These are phyloP conservation scores for Actenoides lindsayi DNA, from an alignment of 2,113 vertebrate genomes.

Conservation along the genomic window DNA sequence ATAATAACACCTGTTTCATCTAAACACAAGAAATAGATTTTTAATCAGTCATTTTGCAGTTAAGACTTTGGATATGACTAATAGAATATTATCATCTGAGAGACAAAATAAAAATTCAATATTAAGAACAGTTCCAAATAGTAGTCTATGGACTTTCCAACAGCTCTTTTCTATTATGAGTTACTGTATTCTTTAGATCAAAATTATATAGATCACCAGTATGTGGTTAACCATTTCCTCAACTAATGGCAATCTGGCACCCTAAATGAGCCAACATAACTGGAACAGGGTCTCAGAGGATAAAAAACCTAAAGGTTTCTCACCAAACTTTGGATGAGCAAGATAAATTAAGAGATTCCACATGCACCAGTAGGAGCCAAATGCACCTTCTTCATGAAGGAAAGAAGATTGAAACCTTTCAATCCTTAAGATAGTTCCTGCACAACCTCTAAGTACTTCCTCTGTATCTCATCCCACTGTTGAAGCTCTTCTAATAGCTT, in stretches of 20 bases:
- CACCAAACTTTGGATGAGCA: neutral
- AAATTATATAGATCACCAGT: conserved; percentile 54
- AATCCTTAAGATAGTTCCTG: neutral
- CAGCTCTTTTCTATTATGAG: conserved; percentile 41
- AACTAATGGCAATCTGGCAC: neutral
- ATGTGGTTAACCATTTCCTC: conserved; percentile 31
- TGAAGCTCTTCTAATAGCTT: neutral
- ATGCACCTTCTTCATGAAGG: neutral
- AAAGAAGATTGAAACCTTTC: conserved; percentile 23
- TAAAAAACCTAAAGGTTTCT: neutral
- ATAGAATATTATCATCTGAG: conserved; percentile 5
- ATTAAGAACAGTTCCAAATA: neutral
- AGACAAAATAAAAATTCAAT: conserved; percentile 50
- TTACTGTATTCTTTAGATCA: conserved; percentile 41
- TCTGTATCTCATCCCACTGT: neutral
- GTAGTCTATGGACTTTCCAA: neutral
- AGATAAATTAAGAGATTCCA: neutral
- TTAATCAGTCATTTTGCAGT: conserved; percentile 29
- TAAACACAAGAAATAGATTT: conserved; percentile 38
- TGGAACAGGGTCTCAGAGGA: neutral
- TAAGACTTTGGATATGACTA: conserved; percentile 23
- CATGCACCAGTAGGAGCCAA: neutral
- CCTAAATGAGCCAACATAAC: neutral
- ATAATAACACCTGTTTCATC: conserved; percentile 14
- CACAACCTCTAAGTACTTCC: neutral